Evolutionary conservation across 1,140 invertebrate genomes (phyloP).

Genomic region (Antheraea mylitta): DNA sequence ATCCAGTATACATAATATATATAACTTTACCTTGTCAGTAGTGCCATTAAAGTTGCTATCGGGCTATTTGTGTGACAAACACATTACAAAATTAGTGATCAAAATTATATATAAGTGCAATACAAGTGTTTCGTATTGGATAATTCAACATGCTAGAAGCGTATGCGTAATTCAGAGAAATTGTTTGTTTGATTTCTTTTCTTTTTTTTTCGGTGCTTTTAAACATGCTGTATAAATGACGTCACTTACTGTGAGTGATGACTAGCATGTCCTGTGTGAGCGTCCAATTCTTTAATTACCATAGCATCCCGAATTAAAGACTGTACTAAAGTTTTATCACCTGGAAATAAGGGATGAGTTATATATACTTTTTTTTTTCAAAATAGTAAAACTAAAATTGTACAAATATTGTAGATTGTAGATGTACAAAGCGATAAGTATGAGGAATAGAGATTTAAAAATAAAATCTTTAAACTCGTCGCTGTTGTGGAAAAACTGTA

Average conservation of each 20-base stretch:
- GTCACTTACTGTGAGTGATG: slow-evolving; percentile 72
- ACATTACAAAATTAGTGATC: slow-evolving; percentile 67
- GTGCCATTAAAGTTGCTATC: slow-evolving; percentile 91
- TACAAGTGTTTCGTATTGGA: background rate
- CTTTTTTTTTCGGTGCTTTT: slow-evolving; percentile 16
- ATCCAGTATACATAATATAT: slow-evolving; percentile 8
- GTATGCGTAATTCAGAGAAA: background rate
- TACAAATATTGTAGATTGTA: slow-evolving; percentile 6
- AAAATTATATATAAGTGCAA: slow-evolving; percentile 26
- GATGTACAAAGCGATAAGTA: no score
- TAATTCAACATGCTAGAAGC: background rate
- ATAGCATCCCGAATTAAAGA: slow-evolving; percentile 91
- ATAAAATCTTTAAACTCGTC: no score
- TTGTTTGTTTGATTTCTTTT: background rate
- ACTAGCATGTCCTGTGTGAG: slow-evolving; percentile 76
- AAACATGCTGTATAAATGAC: slow-evolving; percentile 32
- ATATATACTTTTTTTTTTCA: background rate
- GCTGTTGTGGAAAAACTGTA: no score
- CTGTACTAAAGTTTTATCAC: slow-evolving; percentile 91
- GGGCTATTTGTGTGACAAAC: slow-evolving; percentile 83
- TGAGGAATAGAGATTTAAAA: no score
- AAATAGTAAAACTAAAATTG: background rate
- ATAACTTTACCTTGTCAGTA: slow-evolving; percentile 90
- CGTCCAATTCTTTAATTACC: slow-evolving; percentile 87
- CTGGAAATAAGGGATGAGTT: slow-evolving; percentile 48